These are phyloP conservation scores for Myotis findleyi DNA, from an alignment of 2,797 vertebrate genomes.

Conservation along the genomic window DNA sequence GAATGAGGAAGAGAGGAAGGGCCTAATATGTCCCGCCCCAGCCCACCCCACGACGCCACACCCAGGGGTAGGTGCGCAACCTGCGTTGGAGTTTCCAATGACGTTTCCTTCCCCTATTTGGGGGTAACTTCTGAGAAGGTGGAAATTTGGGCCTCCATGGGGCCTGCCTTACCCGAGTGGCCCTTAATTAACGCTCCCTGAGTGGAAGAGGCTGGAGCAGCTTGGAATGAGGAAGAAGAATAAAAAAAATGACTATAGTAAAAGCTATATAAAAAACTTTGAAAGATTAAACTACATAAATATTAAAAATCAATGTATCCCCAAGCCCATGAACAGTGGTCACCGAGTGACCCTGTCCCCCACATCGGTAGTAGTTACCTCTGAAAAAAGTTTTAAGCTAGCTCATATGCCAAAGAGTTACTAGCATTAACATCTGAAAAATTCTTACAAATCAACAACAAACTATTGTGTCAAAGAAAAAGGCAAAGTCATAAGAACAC, in stretches of 20 bases:
- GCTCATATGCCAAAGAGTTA: background rate
- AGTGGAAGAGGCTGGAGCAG: background rate
- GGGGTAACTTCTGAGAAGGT: background rate
- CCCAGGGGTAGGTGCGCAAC: background rate
- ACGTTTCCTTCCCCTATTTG: background rate
- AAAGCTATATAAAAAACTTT: background rate
- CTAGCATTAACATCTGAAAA: background rate
- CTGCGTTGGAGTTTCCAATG: background rate
- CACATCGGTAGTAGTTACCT: background rate
- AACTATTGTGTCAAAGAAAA: background rate
- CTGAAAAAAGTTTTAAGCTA: background rate
- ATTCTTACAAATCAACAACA: background rate
- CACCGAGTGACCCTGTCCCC: background rate
- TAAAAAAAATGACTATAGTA: background rate
- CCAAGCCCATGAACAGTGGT: background rate
- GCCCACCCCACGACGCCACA: rapidly evolving
- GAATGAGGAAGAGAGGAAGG: background rate
- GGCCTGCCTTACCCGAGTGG: slow-evolving; percentile 3
- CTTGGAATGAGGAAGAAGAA: slow-evolving; percentile 35
- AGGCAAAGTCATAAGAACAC: background rate
- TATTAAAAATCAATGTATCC: background rate
- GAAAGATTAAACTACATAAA: slow-evolving; percentile 1
- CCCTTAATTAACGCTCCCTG: slow-evolving; percentile 26
- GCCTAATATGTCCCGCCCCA: background rate
- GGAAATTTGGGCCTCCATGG: background rate